Base-by-base conservation (phyloP, 2,113 vertebrate species). In the Martes martes region DNA sequence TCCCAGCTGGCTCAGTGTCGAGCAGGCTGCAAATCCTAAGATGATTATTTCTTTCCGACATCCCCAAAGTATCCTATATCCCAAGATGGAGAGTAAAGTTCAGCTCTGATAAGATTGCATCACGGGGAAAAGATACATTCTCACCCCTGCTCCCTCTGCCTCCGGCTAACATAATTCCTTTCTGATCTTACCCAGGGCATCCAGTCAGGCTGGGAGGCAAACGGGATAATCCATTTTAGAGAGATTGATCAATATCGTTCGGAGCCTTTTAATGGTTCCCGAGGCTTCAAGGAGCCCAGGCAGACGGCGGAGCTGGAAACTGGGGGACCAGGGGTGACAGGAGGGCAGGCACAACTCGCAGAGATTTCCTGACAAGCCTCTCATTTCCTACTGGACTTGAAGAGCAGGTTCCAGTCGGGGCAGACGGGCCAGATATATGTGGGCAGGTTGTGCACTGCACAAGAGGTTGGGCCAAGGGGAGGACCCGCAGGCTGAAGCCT, bases 1-100 rank as follows among this genome's bases (percentile, higher is more conserved):
- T 89, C 93, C 97, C 88, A 4, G 31, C 88, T 6, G 67, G 95
- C 96, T 95, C 94, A 4, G n/a, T 50, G 93, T 92, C 80, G 95
- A 45, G 69, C 91, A 73, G 95, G 98, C 98, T 88, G 97, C 98
- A 98, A 98, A 98, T 96, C 94, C 88, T 91, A 97, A 95, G 97
- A 97, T 97, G 96, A 97, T 98, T 98, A 96, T 97, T 98, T 98
- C 98, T 98, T 98, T 97, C 98, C 92, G 45, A 97, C 98, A 98
- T 97, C 98, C 98, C 98, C 83, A 24, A 97, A 98, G 98, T 97
- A 97, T 94, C 98, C 97, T 96, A 59, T 96, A 97, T 97, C 98
- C 98, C 98, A 92, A 97, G 97, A 95, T 19, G 97, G 89, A 95
- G 98, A 98, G 95, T 80, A 97, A 97, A 98, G 98, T 97, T 98